Evolutionary conservation across 2,797 vertebrate genomes (phyloP), one percentile per base, ranked within the genome.

Genomic region (Acridotheres tristis): DNA sequence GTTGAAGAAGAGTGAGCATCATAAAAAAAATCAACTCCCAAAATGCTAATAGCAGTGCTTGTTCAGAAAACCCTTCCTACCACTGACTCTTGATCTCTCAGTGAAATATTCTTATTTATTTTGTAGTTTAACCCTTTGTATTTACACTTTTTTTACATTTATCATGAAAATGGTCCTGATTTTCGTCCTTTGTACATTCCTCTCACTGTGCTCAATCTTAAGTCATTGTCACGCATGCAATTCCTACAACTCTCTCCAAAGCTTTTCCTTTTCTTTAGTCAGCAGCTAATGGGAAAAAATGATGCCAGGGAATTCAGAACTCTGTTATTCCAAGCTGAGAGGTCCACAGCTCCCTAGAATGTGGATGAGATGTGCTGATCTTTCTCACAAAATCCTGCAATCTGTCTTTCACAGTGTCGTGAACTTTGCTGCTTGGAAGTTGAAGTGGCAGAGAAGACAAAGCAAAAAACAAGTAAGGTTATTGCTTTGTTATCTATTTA

Each of bases 381-480:
- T 85, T 81, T 76, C 29, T 85, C 45, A 91, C n/a, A 50, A 26
- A 65, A 57, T 62, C 14, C 30, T 50, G 2, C 62, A 68, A 34
- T 61, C 32, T 67, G 67, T 93, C 51, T 96, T 69, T 96, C 93
- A 77, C 84, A 98, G 98, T 97, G 97, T 83, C 97, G 98, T 38
- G 97, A 98, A 89, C 91, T 98, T 89, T 98, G 97, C 78, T 93
- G 96, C 81, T 79, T 98, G 48, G 97, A 98, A 91, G 97, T 98
- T 63, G 96, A 96, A 26, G 96, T 97, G 50, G 74, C 96, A 16
- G 96, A 97, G 74, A 96, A 96, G 68, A 96, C 51, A 5, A 80
- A 67, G 42, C 96, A 96, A 79, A 95, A 93, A 38, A 97, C 97
- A 93, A 97, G 97, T 97, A 85, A 95, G 80, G 11, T 67, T 94